phyloP scores from a whole-genome alignment of 1,140 invertebrate genomes.

The Cyphomyrmex costatus region DNA sequence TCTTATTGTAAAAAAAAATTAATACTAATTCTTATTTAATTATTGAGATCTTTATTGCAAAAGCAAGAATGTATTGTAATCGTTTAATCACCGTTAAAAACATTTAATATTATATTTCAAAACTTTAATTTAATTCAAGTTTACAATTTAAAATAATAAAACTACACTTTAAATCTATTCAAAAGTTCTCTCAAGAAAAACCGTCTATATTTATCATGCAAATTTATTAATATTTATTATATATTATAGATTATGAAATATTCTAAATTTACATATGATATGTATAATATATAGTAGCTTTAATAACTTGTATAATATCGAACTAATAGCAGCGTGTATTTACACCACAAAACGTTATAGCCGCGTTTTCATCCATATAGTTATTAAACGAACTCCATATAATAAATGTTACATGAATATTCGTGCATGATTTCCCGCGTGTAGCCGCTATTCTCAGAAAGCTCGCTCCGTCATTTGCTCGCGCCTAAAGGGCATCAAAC shows the following conservation, averaged over 20 bases:
- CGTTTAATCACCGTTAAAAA: background rate
- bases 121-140: background rate
- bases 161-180: background rate
- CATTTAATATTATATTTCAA: background rate
- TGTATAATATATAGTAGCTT: background rate
- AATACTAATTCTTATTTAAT: background rate
- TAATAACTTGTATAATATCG: constrained; percentile 20
- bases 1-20: background rate
- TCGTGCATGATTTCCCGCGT: constrained; percentile 29
- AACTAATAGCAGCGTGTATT: background rate
- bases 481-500: constrained; percentile 46
- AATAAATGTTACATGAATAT: constrained; percentile 5
- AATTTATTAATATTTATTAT: background rate
- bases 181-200: background rate
- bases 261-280: constrained; percentile 14
- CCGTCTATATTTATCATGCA: background rate
- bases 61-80: background rate
- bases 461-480: background rate
- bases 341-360: background rate
- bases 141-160: too few relatives aligned
- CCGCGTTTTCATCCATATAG: background rate
- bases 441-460: constrained; percentile 48
- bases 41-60: background rate
- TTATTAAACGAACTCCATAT: constrained; percentile 19
- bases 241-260: constrained; percentile 18